These are phyloP conservation scores for Anas acuta DNA, from an alignment of 2,797 vertebrate species.

Conservation along the genomic window DNA sequence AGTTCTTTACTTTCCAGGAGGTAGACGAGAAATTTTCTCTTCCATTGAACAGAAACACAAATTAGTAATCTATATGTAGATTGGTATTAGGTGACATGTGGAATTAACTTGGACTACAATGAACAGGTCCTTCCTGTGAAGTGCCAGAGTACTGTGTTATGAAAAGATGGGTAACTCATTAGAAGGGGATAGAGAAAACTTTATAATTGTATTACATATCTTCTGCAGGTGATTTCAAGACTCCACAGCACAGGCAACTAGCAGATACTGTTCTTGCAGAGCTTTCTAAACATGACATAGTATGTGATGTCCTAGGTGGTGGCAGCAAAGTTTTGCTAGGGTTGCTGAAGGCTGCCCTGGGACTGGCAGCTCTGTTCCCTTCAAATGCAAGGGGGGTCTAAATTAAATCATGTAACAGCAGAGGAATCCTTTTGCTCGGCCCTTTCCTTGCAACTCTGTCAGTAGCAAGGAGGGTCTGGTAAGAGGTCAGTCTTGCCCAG, in stretches of 20 bases:
- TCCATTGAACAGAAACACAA: background rate
- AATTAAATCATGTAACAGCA: background rate
- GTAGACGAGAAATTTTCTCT: background rate
- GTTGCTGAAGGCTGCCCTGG: background rate
- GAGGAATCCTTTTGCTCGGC: background rate
- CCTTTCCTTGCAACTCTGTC: background rate
- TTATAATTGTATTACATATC: background rate
- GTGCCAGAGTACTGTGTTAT: background rate
- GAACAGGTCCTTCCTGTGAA: background rate
- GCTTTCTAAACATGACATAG: background rate
- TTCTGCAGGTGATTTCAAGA: constrained; percentile 1
- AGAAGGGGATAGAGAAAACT: background rate
- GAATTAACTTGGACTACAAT: background rate
- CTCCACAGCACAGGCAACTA: background rate
- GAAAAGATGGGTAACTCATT: background rate
- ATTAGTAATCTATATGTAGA: background rate
- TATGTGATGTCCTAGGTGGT: background rate
- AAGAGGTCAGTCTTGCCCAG: background rate
- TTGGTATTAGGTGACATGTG: background rate
- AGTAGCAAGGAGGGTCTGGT: background rate
- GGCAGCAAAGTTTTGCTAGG: background rate
- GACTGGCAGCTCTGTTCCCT: background rate
- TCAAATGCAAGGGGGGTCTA: background rate
- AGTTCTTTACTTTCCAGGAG: background rate
- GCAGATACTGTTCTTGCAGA: background rate